phyloP scores from a whole-genome alignment of 2,113 vertebrate genomes.

The Stigmatopora argus region DNA sequence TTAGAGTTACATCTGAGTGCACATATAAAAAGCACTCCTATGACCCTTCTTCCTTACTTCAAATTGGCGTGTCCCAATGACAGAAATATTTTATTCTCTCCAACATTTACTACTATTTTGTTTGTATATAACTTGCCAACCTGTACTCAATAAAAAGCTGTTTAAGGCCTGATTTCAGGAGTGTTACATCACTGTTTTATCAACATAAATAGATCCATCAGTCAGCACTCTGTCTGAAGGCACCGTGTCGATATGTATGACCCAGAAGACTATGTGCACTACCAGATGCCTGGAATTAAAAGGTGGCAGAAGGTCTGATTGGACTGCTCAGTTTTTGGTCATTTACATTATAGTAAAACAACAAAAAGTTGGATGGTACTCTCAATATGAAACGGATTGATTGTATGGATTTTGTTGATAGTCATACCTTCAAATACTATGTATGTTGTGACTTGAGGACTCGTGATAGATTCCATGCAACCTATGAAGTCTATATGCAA shows the following conservation, averaged over 20 bases:
- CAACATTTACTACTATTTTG: not conserved
- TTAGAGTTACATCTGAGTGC: not conserved
- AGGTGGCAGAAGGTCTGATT: slow-evolving; percentile 42
- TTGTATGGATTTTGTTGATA: not conserved
- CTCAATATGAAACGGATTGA: slow-evolving; percentile 2
- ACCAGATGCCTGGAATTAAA: slow-evolving; percentile 38
- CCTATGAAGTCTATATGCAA: not conserved
- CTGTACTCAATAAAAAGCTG: not conserved
- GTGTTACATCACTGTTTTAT: slow-evolving; percentile 11
- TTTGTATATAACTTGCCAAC: not conserved
- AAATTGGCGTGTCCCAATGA: not conserved
- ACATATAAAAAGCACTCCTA: not conserved
- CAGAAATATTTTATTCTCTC: not conserved
- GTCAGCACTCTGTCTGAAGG: slow-evolving; percentile 24
- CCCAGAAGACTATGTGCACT: slow-evolving; percentile 42
- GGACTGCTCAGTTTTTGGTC: slow-evolving; percentile 20
- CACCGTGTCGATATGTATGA: slow-evolving; percentile 27
- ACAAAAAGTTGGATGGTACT: slow-evolving; percentile 21
- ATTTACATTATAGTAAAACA: not conserved
- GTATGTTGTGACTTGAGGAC: not conserved
- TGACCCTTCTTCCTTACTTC: not conserved
- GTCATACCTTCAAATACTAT: no score
- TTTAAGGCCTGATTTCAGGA: not conserved
- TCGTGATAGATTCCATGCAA: not conserved
- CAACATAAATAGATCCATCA: slow-evolving; percentile 32